These are phyloP conservation scores for Micrasema minimum DNA, from an alignment of 1,140 invertebrate species.

Conservation along the genomic window DNA sequence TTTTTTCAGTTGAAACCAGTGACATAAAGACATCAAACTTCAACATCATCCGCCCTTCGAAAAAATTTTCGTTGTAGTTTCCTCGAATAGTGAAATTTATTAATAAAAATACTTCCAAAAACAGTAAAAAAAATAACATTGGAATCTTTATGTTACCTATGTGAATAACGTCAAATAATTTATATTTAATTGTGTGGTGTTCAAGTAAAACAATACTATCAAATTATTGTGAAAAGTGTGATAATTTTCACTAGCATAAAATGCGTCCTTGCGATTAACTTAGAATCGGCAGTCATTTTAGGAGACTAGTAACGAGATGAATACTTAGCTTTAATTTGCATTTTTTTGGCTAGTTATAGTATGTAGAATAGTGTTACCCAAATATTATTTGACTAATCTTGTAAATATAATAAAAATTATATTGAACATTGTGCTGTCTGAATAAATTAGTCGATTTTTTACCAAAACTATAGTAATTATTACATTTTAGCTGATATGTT, in stretches of 20 bases:
- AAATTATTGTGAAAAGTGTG: slow-evolving; percentile 29
- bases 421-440: no score
- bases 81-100: slow-evolving; percentile 14
- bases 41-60: slow-evolving; percentile 26
- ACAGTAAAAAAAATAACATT: background rate
- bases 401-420: no score
- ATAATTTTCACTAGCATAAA: slow-evolving; percentile 30
- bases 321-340: slow-evolving; percentile 2
- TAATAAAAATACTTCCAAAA: no score
- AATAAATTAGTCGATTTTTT: no score
- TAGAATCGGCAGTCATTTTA: slow-evolving; percentile 19
- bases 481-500: no score
- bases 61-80: slow-evolving; percentile 14
- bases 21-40: background rate
- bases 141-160: slow-evolving; percentile 14
- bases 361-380: no score
- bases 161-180: slow-evolving; percentile 23
- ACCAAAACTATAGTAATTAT: no score
- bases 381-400: no score
- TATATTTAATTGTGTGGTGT: slow-evolving; percentile 16
- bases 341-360: background rate
- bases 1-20: slow-evolving; percentile 36
- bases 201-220: slow-evolving; percentile 8
- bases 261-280: slow-evolving; percentile 15
- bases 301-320: background rate